Evolutionary conservation across 1,140 invertebrate genomes (phyloP).

Genomic region (Sycophila sp.): DNA sequence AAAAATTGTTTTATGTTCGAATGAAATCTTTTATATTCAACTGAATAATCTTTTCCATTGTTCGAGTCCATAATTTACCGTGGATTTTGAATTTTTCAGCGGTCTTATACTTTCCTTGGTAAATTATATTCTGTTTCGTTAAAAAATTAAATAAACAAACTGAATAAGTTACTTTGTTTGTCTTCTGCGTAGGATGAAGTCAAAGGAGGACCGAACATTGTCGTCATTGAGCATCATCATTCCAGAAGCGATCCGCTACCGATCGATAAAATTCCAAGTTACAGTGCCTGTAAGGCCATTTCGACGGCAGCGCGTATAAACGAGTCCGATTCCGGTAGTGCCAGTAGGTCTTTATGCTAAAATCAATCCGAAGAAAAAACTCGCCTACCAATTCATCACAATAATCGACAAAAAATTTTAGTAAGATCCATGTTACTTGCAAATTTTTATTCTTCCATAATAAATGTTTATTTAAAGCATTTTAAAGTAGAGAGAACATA

Average conservation of each 20-base stretch:
- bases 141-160: not conserved
- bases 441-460: no score
- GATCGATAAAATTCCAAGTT: slow-evolving; percentile 49
- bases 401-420: slow-evolving; percentile 2
- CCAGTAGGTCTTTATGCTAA: slow-evolving; percentile 62
- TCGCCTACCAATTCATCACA: slow-evolving; percentile 42
- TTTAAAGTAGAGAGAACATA: no score
- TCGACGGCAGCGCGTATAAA: slow-evolving; percentile 49
- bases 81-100: not conserved
- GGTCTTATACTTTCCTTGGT: not conserved
- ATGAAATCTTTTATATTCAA: not conserved
- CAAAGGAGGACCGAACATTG: slow-evolving; percentile 51
- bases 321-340: slow-evolving; percentile 60
- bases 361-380: slow-evolving; percentile 60
- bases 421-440: no score
- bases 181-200: slow-evolving; percentile 7
- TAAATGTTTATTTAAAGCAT: no score
- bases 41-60: not conserved
- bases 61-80: no score
- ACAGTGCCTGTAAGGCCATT: slow-evolving; percentile 48
- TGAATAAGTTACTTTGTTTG: no score
- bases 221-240: slow-evolving; percentile 72
- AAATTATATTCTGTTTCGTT: not conserved
- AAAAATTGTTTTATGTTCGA: not conserved
- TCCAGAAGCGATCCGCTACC: slow-evolving; percentile 74